A percentile compares a stretch with the other conserved stretches of the same genome.
Conservation (phyloP, 2,797 vertebrate species). For the Pseudochaenichthys georgianus region DNA sequence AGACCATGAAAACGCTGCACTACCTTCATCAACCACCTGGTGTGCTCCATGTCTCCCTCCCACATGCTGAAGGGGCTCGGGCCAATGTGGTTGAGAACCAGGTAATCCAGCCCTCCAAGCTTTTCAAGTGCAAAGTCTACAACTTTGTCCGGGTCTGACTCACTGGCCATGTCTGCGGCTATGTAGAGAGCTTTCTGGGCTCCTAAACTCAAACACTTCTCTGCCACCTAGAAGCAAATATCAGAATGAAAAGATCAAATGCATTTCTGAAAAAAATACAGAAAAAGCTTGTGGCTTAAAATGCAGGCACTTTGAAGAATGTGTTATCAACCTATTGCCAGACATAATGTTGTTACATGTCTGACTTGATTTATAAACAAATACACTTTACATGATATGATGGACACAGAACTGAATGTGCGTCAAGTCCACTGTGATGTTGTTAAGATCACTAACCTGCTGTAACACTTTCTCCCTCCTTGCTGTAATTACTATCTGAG, state of each 20-base stretch:
- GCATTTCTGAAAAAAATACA: neutral
- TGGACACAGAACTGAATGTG: too few species aligned
- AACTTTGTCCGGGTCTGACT: slow-evolving; percentile 84
- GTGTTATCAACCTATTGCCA: neutral
- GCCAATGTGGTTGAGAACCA: slow-evolving; percentile 91
- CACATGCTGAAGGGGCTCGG: slow-evolving; percentile 82
- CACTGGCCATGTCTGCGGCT: slow-evolving; percentile 87
- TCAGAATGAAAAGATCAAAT: neutral
- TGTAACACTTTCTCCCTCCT: slow-evolving; percentile 79
- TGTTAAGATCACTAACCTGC: slow-evolving; percentile 72
- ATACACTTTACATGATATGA: too few species aligned
- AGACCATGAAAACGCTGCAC: neutral
- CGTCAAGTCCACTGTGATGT: neutral
- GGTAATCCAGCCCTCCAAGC: slow-evolving; percentile 89
- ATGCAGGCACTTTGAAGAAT: neutral
- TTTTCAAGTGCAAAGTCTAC: slow-evolving; percentile 87
- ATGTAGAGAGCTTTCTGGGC: slow-evolving; percentile 86
- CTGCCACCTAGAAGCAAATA: slow-evolving; percentile 81
- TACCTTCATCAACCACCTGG: slow-evolving; percentile 89
- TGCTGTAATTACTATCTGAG: slow-evolving; percentile 84
- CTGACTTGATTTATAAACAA: too few species aligned
- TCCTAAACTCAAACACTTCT: slow-evolving; percentile 87
- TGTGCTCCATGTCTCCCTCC: slow-evolving; percentile 83
- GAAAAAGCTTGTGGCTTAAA: neutral
- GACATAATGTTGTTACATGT: too few species aligned